These are phyloP conservation scores for Macrobrachium nipponense DNA, from an alignment of 1,140 invertebrate species.

Conservation along the genomic window DNA sequence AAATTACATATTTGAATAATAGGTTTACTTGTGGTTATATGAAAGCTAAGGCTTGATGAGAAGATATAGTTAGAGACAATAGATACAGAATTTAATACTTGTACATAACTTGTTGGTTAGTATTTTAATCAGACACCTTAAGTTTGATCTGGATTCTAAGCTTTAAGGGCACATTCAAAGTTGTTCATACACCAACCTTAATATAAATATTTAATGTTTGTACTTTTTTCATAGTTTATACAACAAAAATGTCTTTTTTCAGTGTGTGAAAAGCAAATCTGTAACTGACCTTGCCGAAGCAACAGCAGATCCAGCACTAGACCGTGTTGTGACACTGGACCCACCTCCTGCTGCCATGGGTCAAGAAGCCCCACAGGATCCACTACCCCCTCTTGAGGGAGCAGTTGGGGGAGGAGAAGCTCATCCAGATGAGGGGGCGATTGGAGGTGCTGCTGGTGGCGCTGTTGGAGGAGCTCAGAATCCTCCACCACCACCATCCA, in stretches of 20 bases:
- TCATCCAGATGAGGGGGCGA: constrained; percentile 47
- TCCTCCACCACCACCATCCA: constrained; percentile 9
- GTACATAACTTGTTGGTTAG: neutral
- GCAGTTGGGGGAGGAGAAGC: constrained; percentile 45
- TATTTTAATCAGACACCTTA: too few relatives aligned
- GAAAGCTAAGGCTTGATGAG: too few relatives aligned
- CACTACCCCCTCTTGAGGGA: constrained; percentile 36
- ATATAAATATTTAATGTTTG: neutral
- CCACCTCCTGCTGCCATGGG: constrained; percentile 51
- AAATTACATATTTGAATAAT: constrained; percentile 3
- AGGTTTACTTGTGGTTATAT: neutral
- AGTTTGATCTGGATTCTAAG: too few relatives aligned
- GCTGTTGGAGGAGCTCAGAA: constrained; percentile 34
- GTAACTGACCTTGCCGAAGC: constrained; percentile 93
- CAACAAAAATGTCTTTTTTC: constrained; percentile 66
- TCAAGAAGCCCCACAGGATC: constrained; percentile 40
- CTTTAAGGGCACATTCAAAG: neutral
- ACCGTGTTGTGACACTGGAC: constrained; percentile 66
- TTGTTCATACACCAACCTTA: neutral
- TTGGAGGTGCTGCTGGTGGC: constrained; percentile 5
- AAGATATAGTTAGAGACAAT: too few relatives aligned
- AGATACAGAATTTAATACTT: too few relatives aligned
- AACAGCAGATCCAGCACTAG: constrained; percentile 85
- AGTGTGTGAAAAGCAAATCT: constrained; percentile 94
- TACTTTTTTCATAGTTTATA: neutral